Conservation (phyloP, 1,140 invertebrate species). For the Latrodectus geometricus region DNA sequence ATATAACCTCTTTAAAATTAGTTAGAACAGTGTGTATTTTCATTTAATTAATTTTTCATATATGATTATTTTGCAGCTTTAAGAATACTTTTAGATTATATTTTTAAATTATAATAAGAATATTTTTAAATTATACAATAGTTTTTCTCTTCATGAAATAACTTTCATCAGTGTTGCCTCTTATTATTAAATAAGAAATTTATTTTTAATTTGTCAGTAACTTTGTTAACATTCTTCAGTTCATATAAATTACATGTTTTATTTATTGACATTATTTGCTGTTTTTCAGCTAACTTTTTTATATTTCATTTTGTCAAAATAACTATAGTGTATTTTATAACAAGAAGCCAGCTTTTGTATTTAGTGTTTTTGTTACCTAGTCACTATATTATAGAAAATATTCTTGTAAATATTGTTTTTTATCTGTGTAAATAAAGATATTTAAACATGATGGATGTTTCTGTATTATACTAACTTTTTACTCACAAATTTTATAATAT, state of each 20-base stretch:
- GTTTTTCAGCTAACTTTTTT: neutral
- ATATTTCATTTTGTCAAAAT: neutral
- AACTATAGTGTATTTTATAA: neutral
- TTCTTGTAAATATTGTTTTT: neutral
- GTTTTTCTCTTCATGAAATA: too few relatives aligned
- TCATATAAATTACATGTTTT: neutral
- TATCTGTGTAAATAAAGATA: neutral
- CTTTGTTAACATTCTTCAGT: neutral
- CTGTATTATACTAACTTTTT: too few relatives aligned
- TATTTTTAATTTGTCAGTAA: neutral
- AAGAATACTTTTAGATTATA: too few relatives aligned
- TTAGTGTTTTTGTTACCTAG: neutral
- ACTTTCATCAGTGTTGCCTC: too few relatives aligned
- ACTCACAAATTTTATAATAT: too few relatives aligned
- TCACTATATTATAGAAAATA: neutral
- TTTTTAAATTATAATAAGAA: too few relatives aligned
- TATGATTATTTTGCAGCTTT: too few relatives aligned
- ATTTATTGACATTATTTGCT: neutral
- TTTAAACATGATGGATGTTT: neutral
- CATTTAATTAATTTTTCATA: too few relatives aligned
- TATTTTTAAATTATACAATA: too few relatives aligned
- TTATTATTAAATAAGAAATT: too few relatives aligned
- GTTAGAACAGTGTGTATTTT: too few relatives aligned
- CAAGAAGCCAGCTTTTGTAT: neutral
- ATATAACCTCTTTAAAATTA: too few relatives aligned